A percentile compares a stretch with the other conserved stretches of the same genome.
phyloP scores from a whole-genome alignment of 2,113 vertebrate species.

The Tichodroma muraria region DNA sequence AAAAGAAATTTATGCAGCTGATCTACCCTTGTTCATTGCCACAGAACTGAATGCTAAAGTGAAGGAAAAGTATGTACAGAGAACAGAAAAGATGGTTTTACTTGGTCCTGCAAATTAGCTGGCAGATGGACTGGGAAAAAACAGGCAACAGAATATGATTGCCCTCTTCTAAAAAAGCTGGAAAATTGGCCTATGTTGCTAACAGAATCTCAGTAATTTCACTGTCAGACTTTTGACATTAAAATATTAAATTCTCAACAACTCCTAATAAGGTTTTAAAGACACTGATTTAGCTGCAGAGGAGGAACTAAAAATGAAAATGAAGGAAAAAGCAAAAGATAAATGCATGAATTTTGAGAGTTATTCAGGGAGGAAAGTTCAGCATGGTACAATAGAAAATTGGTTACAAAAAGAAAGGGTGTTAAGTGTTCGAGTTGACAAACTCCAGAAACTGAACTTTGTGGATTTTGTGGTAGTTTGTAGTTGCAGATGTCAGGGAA shows the following conservation, averaged over 20 bases:
- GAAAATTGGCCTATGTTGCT: background rate
- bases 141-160: no score
- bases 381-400: background rate
- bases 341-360: background rate
- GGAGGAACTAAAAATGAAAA: background rate
- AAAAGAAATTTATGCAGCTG: background rate
- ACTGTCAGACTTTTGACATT: background rate
- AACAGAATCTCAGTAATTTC: background rate
- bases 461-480: background rate
- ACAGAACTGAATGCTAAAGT: background rate
- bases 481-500: background rate
- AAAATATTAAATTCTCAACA: background rate
- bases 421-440: background rate
- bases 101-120: background rate
- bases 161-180: background rate
- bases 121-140: slow-evolving; percentile 1
- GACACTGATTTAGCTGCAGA: background rate
- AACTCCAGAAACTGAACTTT: background rate
- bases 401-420: background rate
- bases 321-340: background rate
- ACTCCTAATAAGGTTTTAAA: background rate
- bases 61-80: background rate
- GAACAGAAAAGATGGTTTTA: background rate
- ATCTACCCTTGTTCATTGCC: background rate
- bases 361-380: background rate